Base-by-base conservation (phyloP, 2,888 invertebrate genomes). In the Cheilosia pagana region DNA sequence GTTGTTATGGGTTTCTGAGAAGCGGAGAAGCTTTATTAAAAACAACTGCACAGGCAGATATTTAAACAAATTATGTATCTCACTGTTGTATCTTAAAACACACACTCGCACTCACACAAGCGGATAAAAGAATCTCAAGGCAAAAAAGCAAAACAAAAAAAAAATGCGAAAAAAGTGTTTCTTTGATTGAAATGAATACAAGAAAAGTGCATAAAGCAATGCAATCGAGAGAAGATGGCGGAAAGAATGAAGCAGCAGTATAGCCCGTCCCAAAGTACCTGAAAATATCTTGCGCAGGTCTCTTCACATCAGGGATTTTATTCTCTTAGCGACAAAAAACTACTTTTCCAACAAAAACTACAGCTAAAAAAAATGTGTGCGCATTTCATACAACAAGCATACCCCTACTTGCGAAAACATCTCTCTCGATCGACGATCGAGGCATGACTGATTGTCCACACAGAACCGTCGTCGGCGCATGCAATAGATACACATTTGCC, bases 111-210 rank as follows among this genome's bases (percentile, higher is more conserved):
- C n/a, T 35, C 23, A 21, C 12, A 35, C 53, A 63, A 63, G 35
- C 43, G 39, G 50, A 6, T 14, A 39, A 19, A 35, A 52, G 43
- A 65, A 67, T 81, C 63, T 67, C 79, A 62, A 74, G 55, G 35
- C 10, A 31, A 43, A 28, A 52, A 28, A 41, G 25, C 14, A 50
- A 50, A 65, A 72, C 35, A 71, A 63, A 19, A 28, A 53, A 23
- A 39, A 48, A 41, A 71, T n/a, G n/a, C n/a, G n/a, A 63, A 57
- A 78, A 62, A 31, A 53, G 67, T 79, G 62, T 74, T 53, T 60
- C 55, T 75, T 68, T 62, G 74, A 81, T 81, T 81, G 68, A 67
- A 67, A 60, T 62, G 67, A 81, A 79, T 72, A 55, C 78, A 59
- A 72, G 48, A 60, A 60, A 59, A 71, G 63, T 41, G 48, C 71